phyloP scores from a whole-genome alignment of 1,140 invertebrate genomes.

The Tribolium madens region DNA sequence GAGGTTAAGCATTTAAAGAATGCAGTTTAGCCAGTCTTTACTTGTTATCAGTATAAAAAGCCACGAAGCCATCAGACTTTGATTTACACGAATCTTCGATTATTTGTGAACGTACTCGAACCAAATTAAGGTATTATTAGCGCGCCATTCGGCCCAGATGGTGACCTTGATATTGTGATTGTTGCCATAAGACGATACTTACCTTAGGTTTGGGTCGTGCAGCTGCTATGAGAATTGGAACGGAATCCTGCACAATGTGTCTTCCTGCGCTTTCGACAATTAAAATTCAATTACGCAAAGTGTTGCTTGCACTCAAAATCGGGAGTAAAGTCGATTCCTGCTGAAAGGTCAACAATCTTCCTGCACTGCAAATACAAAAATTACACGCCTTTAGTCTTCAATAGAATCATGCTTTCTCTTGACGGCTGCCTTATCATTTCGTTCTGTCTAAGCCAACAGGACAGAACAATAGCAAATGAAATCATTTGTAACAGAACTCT shows the following conservation, averaged over 20 bases:
- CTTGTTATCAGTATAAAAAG: constrained; percentile 20
- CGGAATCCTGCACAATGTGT: constrained; percentile 6
- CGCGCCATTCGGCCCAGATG: constrained; percentile 16
- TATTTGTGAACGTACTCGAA: constrained; percentile 14
- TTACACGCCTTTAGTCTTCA: background rate
- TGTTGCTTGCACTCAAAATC: background rate
- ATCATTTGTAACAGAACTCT: constrained; percentile 2
- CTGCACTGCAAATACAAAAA: background rate
- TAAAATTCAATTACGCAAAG: constrained; percentile 26
- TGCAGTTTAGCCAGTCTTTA: constrained; percentile 34
- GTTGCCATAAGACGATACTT: constrained; percentile 15
- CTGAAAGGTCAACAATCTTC: background rate
- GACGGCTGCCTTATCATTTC: background rate
- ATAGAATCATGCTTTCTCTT: background rate
- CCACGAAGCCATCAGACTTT: constrained; percentile 2
- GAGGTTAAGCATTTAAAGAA: constrained; percentile 29
- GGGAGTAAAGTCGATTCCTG: background rate
- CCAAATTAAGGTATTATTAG: constrained; percentile 30
- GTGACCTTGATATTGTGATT: constrained; percentile 36
- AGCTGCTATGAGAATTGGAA: constrained; percentile 19
- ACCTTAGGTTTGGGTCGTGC: constrained; percentile 13
- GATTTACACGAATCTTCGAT: constrained; percentile 37
- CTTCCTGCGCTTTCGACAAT: constrained; percentile 4
- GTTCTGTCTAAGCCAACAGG: constrained; percentile 2
- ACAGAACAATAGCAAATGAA: constrained; percentile 13